A percentile compares a stretch with the other conserved stretches of the same genome.
Conservation (phyloP, 1,140 invertebrate species). For the Hylaeus volcanicus region DNA sequence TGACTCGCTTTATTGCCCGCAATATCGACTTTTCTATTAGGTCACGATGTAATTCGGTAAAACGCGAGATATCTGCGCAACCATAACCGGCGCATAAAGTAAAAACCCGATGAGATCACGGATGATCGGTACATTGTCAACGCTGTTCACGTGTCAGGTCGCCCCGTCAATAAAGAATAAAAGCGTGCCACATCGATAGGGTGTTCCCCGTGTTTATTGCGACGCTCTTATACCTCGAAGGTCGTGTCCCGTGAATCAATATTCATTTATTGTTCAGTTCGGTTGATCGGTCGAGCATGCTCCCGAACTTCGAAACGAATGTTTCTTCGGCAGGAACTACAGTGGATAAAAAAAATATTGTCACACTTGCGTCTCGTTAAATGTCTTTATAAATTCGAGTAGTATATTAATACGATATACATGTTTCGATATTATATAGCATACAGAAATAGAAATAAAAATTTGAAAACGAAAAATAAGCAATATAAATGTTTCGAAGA, state of each 20-base stretch:
- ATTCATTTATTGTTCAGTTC: constrained; percentile 48
- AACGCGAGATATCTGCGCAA: constrained; percentile 32
- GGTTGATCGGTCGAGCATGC: constrained; percentile 12
- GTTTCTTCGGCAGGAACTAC: no score
- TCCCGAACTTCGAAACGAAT: neutral
- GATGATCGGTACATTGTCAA: constrained; percentile 54
- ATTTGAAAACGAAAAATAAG: no score
- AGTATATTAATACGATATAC: no score
- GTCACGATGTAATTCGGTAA: constrained; percentile 26
- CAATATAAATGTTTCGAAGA: no score
- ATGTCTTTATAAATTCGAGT: no score
- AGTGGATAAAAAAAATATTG: no score
- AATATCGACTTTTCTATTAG: constrained; percentile 53
- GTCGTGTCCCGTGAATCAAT: constrained; percentile 55
- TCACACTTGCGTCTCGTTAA: no score
- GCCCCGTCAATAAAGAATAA: constrained; percentile 50
- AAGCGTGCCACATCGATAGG: constrained; percentile 20
- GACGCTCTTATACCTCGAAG: constrained; percentile 42
- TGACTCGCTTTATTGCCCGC: neutral
- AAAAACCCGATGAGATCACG: constrained; percentile 51
- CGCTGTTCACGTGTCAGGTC: constrained; percentile 32
- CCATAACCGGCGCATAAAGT: constrained; percentile 42
- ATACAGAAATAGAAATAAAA: no score
- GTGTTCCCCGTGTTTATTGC: constrained; percentile 45
- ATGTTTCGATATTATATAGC: no score